Evolutionary conservation across 2,797 vertebrate species (phyloP).

Genomic region (Morus bassanus): DNA sequence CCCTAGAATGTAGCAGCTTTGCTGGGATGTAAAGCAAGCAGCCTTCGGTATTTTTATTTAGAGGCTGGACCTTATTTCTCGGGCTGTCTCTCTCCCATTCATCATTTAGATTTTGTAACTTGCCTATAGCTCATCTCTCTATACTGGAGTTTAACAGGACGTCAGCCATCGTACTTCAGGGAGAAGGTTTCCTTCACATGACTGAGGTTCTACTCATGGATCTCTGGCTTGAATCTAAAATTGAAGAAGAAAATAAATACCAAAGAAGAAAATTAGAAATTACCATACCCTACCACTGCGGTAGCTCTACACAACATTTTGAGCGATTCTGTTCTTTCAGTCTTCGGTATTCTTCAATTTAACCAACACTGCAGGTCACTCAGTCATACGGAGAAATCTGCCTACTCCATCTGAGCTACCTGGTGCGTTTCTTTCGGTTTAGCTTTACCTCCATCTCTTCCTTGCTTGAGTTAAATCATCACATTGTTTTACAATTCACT

Average conservation of each 20-base stretch:
- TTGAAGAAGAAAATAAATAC: neutral
- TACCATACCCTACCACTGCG: neutral
- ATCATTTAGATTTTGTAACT: neutral
- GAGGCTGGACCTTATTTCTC: neutral
- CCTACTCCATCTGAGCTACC: neutral
- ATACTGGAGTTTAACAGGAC: fast-evolving
- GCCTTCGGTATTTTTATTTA: neutral
- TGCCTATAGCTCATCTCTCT: neutral
- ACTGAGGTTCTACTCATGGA: neutral
- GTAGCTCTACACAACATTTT: neutral
- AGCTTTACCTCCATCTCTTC: neutral
- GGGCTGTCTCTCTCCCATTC: neutral
- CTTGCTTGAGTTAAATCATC: neutral
- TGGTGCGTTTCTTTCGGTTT: neutral
- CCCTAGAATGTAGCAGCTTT: neutral
- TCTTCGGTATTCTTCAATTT: too few relatives aligned
- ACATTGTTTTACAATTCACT: neutral
- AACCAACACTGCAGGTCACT: neutral
- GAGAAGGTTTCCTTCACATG: neutral
- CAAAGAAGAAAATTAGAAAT: neutral
- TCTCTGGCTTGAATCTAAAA: neutral
- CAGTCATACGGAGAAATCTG: too few relatives aligned
- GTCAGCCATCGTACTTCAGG: neutral
- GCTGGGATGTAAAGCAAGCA: neutral
- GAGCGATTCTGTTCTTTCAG: neutral